These are phyloP conservation scores for Ibycter americanus DNA, from an alignment of 2,797 vertebrate genomes.

Conservation along the genomic window DNA sequence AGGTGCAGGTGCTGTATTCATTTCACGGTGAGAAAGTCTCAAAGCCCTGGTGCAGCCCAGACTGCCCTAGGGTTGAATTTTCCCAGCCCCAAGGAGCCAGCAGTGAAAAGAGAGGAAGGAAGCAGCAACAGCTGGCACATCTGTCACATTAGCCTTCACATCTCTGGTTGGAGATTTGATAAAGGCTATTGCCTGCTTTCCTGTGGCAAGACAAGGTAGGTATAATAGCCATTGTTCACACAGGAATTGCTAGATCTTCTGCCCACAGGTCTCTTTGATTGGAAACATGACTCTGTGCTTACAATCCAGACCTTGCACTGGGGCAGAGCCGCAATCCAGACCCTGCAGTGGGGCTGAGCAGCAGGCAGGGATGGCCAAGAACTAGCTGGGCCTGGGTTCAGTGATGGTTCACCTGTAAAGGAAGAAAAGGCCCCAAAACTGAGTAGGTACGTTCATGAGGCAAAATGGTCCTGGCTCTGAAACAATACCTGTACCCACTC, in stretches of 20 bases:
- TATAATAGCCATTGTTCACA: background rate
- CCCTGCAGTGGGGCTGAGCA: background rate
- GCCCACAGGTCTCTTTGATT: background rate
- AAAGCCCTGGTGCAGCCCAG: background rate
- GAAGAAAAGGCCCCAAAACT: background rate
- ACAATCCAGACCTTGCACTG: background rate
- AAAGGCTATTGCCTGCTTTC: background rate
- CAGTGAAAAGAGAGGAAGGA: background rate
- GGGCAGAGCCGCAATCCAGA: background rate
- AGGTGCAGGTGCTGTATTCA: background rate
- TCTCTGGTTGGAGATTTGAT: background rate
- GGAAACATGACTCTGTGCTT: background rate
- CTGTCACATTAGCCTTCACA: background rate
- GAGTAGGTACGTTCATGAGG: accelerated
- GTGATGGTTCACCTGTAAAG: accelerated
- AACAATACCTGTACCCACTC: background rate
- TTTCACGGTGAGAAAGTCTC: accelerated
- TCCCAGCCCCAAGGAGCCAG: background rate
- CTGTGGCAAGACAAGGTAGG: background rate
- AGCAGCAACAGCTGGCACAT: background rate
- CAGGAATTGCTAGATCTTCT: background rate
- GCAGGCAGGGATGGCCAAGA: background rate
- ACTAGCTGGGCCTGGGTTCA: background rate
- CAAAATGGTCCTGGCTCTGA: background rate
- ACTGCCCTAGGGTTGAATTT: background rate